Percentiles rank a stretch among this genome's conserved stretches.
These are phyloP conservation scores for Psilanteris sp. DNA, from an alignment of 1,140 invertebrate species.

Conservation along the genomic window DNA sequence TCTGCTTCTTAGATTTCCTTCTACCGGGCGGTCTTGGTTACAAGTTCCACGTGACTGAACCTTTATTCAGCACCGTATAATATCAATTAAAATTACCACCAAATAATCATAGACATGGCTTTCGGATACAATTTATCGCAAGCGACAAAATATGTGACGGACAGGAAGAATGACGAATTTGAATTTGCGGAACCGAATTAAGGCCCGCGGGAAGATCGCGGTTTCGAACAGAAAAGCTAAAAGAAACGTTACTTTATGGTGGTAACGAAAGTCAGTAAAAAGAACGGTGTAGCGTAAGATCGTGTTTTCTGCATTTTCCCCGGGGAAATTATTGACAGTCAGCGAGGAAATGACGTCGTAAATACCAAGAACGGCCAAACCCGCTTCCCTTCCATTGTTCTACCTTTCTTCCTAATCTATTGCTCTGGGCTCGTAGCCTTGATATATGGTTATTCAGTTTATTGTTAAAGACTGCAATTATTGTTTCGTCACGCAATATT, in stretches of 20 bases:
- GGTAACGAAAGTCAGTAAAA: constrained; percentile 35
- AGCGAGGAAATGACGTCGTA: constrained; percentile 79
- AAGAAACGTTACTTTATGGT: constrained; percentile 29
- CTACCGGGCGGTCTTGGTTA: constrained; percentile 48
- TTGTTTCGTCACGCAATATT: too few relatives aligned
- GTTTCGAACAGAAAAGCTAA: constrained; percentile 27
- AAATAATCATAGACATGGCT: too few relatives aligned
- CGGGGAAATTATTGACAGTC: constrained; percentile 80
- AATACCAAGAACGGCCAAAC: constrained; percentile 72
- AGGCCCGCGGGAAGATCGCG: constrained; percentile 34
- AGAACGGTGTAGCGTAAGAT: constrained; percentile 21
- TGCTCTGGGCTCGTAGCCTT: constrained; percentile 58
- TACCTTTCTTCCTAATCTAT: constrained; percentile 63
- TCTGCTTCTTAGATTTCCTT: constrained; percentile 58
- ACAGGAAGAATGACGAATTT: constrained; percentile 47
- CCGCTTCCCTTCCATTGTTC: constrained; percentile 50
- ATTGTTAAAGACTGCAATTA: constrained; percentile 44
- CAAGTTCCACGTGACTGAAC: constrained; percentile 54
- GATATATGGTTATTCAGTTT: constrained; percentile 34
- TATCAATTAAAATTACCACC: neutral
- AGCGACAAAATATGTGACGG: too few relatives aligned
- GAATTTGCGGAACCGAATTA: constrained; percentile 69
- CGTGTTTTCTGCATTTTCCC: constrained; percentile 74
- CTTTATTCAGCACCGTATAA: constrained; percentile 14
- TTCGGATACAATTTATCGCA: too few relatives aligned